These are phyloP conservation scores for rat (Rattus norvegicus) DNA, from an alignment of 2,113 vertebrate species.

Conservation along the genomic window DNA sequence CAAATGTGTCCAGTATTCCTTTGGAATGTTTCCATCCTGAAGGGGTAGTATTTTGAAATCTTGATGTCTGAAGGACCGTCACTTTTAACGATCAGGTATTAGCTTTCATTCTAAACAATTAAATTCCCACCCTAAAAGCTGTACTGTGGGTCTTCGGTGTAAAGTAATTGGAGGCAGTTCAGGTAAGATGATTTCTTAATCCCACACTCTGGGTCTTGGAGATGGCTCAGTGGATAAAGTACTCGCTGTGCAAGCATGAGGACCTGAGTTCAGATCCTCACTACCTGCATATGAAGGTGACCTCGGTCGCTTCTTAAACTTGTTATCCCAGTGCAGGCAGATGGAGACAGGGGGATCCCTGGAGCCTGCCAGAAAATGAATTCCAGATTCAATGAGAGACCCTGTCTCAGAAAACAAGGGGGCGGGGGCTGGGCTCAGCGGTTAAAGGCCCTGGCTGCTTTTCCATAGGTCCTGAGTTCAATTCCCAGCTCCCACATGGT, in stretches of 20 bases:
- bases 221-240: neutral
- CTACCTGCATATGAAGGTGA: neutral
- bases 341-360: neutral
- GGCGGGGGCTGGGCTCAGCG: too few relatives aligned
- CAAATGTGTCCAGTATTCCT: neutral
- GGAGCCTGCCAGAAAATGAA: neutral
- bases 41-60: neutral
- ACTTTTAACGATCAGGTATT: neutral
- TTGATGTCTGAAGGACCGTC: neutral
- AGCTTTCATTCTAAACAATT: neutral
- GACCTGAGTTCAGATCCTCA: neutral
- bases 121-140: neutral
- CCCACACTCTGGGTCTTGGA: neutral
- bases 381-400: too few relatives aligned
- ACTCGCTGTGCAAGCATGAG: neutral
- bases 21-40: neutral
- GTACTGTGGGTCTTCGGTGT: neutral
- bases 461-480: too few relatives aligned
- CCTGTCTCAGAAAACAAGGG: neutral
- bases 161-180: neutral
- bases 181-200: neutral
- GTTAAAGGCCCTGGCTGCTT: too few relatives aligned
- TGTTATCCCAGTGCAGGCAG: neutral
- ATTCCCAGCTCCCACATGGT: too few relatives aligned
- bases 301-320: neutral